phyloP scores from a whole-genome alignment of 2,797 vertebrate genomes.

The Lacerta agilis region DNA sequence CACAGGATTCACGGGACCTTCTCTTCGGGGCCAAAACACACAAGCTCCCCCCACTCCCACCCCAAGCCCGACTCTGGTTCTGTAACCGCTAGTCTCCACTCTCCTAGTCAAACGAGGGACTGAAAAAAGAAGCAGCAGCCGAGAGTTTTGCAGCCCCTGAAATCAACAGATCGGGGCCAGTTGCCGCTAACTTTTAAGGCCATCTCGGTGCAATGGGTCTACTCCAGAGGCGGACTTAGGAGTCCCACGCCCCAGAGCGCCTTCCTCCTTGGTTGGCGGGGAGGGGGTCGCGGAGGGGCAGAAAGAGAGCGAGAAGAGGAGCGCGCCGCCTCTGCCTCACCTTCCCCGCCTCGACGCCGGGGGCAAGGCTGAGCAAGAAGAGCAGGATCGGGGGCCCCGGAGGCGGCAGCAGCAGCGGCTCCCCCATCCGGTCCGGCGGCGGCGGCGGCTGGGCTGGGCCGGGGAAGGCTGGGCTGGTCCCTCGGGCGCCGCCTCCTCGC shows the following conservation, averaged over 20 bases:
- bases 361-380: background rate
- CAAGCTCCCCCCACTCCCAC: too few species aligned
- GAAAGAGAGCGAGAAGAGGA: too few species aligned
- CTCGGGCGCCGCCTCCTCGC: background rate
- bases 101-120: background rate
- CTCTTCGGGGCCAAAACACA: too few species aligned
- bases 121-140: too few species aligned
- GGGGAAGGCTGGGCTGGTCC: background rate
- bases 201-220: too few species aligned
- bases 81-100: background rate
- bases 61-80: background rate
- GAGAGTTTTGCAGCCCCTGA: too few species aligned
- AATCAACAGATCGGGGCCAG: too few species aligned
- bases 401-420: background rate
- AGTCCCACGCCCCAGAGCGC: too few species aligned
- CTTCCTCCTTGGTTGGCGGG: background rate
- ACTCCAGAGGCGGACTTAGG: too few species aligned
- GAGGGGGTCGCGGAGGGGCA: background rate
- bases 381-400: constrained; percentile 1
- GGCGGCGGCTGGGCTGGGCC: background rate
- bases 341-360: background rate
- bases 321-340: background rate
- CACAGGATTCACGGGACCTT: too few species aligned
- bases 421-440: background rate
- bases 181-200: too few species aligned